Base-by-base conservation (phyloP, 2,888 invertebrate species). In the Dasypogon diadema region DNA sequence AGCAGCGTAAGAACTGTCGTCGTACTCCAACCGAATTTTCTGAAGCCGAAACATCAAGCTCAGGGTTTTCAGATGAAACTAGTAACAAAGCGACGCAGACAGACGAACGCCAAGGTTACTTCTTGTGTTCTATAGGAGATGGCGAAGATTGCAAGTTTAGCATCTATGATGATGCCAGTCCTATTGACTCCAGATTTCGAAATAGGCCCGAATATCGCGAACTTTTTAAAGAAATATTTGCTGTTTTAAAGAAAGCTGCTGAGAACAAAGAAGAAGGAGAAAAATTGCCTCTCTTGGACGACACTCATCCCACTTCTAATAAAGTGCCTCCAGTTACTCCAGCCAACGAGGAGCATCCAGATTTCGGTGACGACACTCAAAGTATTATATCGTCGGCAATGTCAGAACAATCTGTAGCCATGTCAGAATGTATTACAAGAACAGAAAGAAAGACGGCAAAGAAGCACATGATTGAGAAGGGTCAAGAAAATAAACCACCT, bases 101-200 rank as follows among this genome's bases (percentile, higher is more conserved):
- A 0, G 94, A 94, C 78, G 89, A 90, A 77, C 88, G 92, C 10
- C 91, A 92, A 0, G 94, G 94, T n/a, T 93, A 92, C 14, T 92
- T 94, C 85, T 87, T 95, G 68, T 94, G 94, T 86, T 93, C 93
- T 1, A 94, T 95, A 78, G 93, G 92, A 70, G 94, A 94, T 82
- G 94, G 94, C 10, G 94, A 94, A 80, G 93, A 94, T 83, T 94
- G 93, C 84, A 92, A 92, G 80, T 93, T 94, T 83, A 94, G 93
- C 84, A 94, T 94, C 83, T 95, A 94, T 83, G 93, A 93, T 81
- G 92, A 93, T 82, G 92, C 89, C 68, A 93, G 91, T 81, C 92
- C 93, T 0, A 91, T 94, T 83, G 93, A 94, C 82, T 92, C 92
- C 79, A 90, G 93, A 73, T 95, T 95, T 89, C 90, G 92, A 16